Evolutionary conservation across 2,888 invertebrate species (phyloP), one percentile per base, ranked within the genome.

Genomic region (Biston stratarius): DNA sequence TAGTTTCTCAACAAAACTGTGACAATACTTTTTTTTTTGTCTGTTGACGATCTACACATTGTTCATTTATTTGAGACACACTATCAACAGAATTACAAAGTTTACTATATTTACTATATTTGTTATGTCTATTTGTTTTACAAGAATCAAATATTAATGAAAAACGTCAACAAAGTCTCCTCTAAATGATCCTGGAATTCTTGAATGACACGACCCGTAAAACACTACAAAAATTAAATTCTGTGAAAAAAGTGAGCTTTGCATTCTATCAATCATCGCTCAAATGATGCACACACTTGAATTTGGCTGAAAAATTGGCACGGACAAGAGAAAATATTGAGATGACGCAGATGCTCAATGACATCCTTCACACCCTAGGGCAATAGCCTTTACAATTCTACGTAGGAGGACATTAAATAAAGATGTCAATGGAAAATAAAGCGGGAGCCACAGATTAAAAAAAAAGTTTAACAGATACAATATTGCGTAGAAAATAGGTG

Each of bases 241-340:
- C 48, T 52, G 40, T 15, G 44, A 62, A 67, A 63, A 66, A 53
- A 51, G 52, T 64, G 58, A 55, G 49, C 36, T 68, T 71, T 72
- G 59, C 74, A 77, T 64, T 79, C 71, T 79, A 83, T 83, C 79
- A 71, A 76, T 87, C 85, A 82, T 78, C 83, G 67, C 63, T 64
- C 60, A 71, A 69, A 76, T 73, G 75, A 76, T 72, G 73, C 71
- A 33, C n/a, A 34, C 12, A 67, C 11, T 66, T 62, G 68, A 63
- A 73, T 61, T 71, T 75, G 60, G 72, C 67, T 74, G 74, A 63
- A 72, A 44, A 83, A 74, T 85, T 85, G 86, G 85, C 85, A 83
- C 79, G 62, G 67, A 65, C 64, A 70, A 55, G 45, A 33, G 47
- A 36, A 55, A 56, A 63, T 53, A 42, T n/a, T 24, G 59, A 59